These are phyloP conservation scores for Hycleus phaleratus DNA, from an alignment of 1,140 invertebrate genomes.

Conservation along the genomic window DNA sequence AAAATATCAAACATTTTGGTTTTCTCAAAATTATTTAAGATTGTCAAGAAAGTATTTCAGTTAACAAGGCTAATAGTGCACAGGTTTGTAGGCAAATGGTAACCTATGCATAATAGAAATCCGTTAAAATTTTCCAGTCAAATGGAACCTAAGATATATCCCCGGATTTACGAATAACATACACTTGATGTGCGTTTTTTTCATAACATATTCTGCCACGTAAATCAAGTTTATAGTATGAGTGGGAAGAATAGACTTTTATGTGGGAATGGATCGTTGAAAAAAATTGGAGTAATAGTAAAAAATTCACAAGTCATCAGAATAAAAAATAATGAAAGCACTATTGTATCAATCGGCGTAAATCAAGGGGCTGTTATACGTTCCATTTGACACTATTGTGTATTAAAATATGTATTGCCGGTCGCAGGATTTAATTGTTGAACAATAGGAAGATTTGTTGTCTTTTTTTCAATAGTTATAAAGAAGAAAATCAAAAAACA, in stretches of 20 bases:
- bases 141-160: neutral
- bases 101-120: neutral
- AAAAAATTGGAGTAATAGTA: too few relatives aligned
- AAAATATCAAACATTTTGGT: constrained; percentile 30
- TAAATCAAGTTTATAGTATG: neutral
- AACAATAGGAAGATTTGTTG: neutral
- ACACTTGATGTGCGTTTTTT: too few relatives aligned
- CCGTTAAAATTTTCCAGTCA: neutral
- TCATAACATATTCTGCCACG: constrained; percentile 3
- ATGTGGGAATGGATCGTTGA: neutral
- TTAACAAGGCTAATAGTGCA: constrained; percentile 29
- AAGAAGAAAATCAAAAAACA: neutral
- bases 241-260: neutral
- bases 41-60: constrained; percentile 29
- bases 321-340: too few relatives aligned
- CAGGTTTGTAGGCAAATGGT: constrained; percentile 14
- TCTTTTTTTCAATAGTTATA: too few relatives aligned
- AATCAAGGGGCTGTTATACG: too few relatives aligned
- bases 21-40: constrained; percentile 16
- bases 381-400: too few relatives aligned
- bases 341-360: too few relatives aligned
- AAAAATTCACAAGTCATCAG: too few relatives aligned
- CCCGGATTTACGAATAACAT: neutral
- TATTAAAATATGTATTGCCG: too few relatives aligned
- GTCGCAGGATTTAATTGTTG: neutral